Evolutionary conservation across 2,113 vertebrate genomes (phyloP), one percentile per base, ranked within the genome.

Genomic region (Proteles cristata): DNA sequence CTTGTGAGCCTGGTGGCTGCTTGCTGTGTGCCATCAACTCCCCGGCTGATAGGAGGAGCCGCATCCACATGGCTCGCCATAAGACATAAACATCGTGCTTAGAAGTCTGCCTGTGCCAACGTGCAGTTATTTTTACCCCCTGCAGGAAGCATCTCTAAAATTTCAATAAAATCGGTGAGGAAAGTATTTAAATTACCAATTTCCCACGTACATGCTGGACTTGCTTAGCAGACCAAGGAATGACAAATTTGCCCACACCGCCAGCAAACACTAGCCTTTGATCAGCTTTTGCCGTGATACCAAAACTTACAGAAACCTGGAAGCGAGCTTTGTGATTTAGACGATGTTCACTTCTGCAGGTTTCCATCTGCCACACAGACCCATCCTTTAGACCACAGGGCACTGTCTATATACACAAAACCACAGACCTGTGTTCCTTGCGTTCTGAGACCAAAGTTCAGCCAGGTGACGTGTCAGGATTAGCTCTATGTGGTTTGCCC

Each of bases 301-400:
- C 35, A 2, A 31, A 66, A 65, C 74, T 73, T 48, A 4, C n/a
- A 83, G 66, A 81, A 85, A 77, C 58, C 66, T 39, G 39, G 83
- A 89, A 95, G 66, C 25, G 33, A 65, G 65, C 88, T 1, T 0
- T 19, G 16, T 71, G 7, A 14, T 97, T 92, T 80, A 84, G 50
- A 66, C 11, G 7, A 23, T 39, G 8, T 35, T 63, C 21, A 5
- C 3, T 21, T 19, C 73, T 88, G 15, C 48, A 6, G 43, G 23
- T 63, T 61, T n/a, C 68, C 25, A 8, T 45, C 58, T 76, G 92
- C 90, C 76, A 43, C 61, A 3, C 14, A 66, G 90, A 50, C 92
- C 76, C 35, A 39, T 43, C 88, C 94, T 96, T 96, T 96, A 71
- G 83, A 69, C 66, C 94, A 69, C 73, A 68, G 94, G 86, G 43